Evolutionary conservation across 1,140 invertebrate species (phyloP).

Genomic region (Plectus sambesii): DNA sequence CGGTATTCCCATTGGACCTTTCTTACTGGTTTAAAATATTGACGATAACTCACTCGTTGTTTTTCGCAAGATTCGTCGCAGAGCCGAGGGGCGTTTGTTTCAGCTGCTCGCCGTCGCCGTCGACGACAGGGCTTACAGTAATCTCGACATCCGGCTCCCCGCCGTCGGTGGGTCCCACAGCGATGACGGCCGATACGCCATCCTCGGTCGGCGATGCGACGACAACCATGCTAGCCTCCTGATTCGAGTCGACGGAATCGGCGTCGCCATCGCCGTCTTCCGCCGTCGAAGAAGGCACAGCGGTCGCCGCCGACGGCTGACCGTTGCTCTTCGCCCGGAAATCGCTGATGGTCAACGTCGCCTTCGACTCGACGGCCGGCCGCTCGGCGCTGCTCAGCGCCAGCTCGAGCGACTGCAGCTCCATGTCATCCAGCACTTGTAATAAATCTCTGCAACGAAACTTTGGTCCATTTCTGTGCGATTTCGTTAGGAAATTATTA

Average conservation of each 20-base stretch:
- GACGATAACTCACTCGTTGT: too few species aligned
- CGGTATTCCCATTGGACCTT: too few species aligned
- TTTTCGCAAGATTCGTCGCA: too few species aligned
- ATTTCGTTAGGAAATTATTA: too few species aligned
- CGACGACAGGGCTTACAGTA: constrained; percentile 12
- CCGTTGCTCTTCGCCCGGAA: too few species aligned
- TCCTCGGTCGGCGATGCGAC: constrained; percentile 48
- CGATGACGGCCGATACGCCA: constrained; percentile 1
- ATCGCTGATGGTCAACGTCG: too few species aligned
- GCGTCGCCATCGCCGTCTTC: constrained; percentile 29
- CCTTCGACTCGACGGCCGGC: constrained; percentile 41
- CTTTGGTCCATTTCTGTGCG: too few species aligned
- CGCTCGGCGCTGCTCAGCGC: constrained; percentile 79
- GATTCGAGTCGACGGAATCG: constrained; percentile 51
- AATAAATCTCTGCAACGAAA: constrained; percentile 60
- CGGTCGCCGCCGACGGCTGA: not conserved
- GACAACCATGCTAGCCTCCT: constrained; percentile 59
- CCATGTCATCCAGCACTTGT: constrained; percentile 68
- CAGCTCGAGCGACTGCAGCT: constrained; percentile 71
- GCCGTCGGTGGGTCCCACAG: not conserved
- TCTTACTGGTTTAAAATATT: too few species aligned
- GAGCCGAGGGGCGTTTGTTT: too few species aligned
- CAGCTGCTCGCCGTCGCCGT: constrained; percentile 26
- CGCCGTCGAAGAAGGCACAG: constrained; percentile 1
- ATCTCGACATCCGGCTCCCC: constrained; percentile 10